Conservation (phyloP, 2,113 vertebrate species). For the Amphilophus citrinellus region DNA sequence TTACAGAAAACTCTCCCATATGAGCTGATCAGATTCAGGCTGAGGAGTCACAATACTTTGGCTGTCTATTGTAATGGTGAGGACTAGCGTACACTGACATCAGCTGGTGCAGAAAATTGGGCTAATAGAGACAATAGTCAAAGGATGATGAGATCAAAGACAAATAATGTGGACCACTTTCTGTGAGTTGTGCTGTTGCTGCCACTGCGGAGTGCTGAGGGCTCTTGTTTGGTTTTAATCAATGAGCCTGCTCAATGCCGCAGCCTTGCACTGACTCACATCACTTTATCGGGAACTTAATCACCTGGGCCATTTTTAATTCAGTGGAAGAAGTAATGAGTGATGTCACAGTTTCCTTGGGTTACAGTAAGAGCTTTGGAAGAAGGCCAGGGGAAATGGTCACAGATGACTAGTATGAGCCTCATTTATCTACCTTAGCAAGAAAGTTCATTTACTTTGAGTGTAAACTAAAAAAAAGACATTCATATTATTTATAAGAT, state of each 20-base stretch:
- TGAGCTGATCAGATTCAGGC: neutral
- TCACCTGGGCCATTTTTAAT: constrained; percentile 75
- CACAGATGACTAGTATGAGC: constrained; percentile 55
- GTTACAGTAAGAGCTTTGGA: constrained; percentile 77
- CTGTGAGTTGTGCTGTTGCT: constrained; percentile 29
- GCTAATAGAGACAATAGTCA: constrained; percentile 49
- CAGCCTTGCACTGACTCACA: constrained; percentile 66
- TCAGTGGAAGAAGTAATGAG: constrained; percentile 62
- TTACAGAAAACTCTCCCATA: neutral
- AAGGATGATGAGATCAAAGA: constrained; percentile 60
- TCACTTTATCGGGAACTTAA: constrained; percentile 74
- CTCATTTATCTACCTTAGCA: constrained; percentile 52
- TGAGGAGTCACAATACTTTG: constrained; percentile 9
- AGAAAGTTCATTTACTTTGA: constrained; percentile 66
- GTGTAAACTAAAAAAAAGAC: constrained; percentile 57
- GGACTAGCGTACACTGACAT: constrained; percentile 2
- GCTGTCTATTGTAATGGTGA: neutral
- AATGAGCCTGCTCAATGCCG: constrained; percentile 73
- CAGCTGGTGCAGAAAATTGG: constrained; percentile 36
- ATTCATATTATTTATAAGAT: constrained; percentile 60
- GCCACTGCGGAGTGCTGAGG: constrained; percentile 22
- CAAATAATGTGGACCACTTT: constrained; percentile 49
- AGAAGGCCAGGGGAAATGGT: constrained; percentile 61
- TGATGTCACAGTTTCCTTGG: constrained; percentile 74
- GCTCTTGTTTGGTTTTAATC: constrained; percentile 76